Evolutionary conservation across 2,888 invertebrate genomes (phyloP), one percentile per base, ranked within the genome.

Genomic region (Meteorus cinctellus): DNA sequence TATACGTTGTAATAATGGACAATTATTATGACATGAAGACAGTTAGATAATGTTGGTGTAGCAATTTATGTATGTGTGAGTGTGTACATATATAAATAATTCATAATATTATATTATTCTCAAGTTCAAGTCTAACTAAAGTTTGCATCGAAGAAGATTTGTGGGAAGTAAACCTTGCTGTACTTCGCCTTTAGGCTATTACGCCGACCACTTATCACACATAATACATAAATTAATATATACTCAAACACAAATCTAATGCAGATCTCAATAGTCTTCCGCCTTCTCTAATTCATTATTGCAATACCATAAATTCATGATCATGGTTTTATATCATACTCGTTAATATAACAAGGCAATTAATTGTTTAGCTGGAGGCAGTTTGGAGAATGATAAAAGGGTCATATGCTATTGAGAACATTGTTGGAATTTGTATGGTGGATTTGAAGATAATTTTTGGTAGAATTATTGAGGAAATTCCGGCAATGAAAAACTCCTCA

Each of bases 161-260:
- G 80, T 81, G 81, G 79, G 81, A 81, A 81, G 81, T 81, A 77
- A 80, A 73, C 78, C 81, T 81, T 81, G 78, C 81, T 80, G 81
- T 81, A 80, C 77, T 79, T 81, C 69, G 19, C 76, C 81, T 76
- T 62, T 66, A 78, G 76, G 78, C 81, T 78, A 78, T 81, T 80
- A 70, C 45, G 78, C 72, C 72, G 55, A n/a, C 71, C 68, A 41
- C 65, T 70, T 71, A 67, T 72, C 71, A 62, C 41, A 36, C 68
- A 59, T 71, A 66, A 6, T 41, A 12, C 63, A 63, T 24, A 34
- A 66, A 51, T 65, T 29, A 36, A 65, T 73, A 55, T 27, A 60
- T 59, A 73, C 60, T 24, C 29, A 24, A 24, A 65, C 34, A 19
- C n/a, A 36, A 34, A 66, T 19, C 24, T 31, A 55, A 34, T 65